phyloP scores from a whole-genome alignment of 1,140 invertebrate species.

The Aphaenogaster floridana region DNA sequence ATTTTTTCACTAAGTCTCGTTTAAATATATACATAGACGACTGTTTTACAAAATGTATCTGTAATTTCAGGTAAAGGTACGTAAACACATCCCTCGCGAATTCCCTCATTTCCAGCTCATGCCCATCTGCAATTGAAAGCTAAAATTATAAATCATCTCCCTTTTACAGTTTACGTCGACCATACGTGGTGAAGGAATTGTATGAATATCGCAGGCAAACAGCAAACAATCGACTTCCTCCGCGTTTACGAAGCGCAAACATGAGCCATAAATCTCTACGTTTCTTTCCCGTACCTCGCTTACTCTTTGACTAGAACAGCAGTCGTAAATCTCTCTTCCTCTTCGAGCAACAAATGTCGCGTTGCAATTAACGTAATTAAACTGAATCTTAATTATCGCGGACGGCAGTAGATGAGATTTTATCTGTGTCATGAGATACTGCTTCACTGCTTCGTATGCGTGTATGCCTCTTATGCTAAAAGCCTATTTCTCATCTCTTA shows the following conservation, averaged over 20 bases:
- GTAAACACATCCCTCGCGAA: not conserved
- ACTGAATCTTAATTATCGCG: conserved; percentile 59
- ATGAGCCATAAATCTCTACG: conserved; percentile 58
- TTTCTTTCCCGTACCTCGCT: conserved; percentile 52
- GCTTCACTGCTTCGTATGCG: not conserved
- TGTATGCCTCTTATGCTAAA: conserved; percentile 17
- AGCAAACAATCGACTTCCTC: conserved; percentile 63
- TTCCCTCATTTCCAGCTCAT: not conserved
- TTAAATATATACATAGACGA: not conserved
- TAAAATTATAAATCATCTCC: conserved; percentile 41
- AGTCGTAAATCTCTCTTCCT: conserved; percentile 44
- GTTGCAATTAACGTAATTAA: conserved; percentile 63
- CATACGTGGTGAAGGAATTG: conserved; percentile 41
- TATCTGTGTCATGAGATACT: conserved; percentile 34
- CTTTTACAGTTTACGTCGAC: conserved; percentile 15
- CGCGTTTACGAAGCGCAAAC: conserved; percentile 60
- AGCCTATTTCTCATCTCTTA: not conserved
- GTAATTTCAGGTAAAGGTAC: not conserved
- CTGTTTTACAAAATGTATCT: not conserved
- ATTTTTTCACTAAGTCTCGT: not conserved
- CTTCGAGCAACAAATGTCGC: conserved; percentile 41
- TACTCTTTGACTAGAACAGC: conserved; percentile 53
- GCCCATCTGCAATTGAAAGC: conserved; percentile 2
- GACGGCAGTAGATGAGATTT: conserved; percentile 44
- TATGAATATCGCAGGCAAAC: conserved; percentile 37